Conservation (phyloP, 2,888 invertebrate species). For the Eupithecia exiguata region DNA sequence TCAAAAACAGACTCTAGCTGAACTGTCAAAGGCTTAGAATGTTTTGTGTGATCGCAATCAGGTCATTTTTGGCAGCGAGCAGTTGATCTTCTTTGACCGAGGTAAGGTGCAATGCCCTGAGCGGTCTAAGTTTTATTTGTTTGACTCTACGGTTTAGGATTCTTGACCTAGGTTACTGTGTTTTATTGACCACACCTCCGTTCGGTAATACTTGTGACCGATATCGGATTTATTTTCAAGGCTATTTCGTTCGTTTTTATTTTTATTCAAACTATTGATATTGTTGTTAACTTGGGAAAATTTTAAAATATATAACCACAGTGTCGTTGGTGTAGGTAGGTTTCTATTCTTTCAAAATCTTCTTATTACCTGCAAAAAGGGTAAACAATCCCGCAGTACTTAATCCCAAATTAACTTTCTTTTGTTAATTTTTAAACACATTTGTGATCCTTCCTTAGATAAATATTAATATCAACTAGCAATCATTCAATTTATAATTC, state of each 20-base stretch:
- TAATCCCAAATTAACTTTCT: no score
- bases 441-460: no score
- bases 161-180: constrained; percentile 80
- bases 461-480: no score
- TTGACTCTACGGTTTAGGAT: constrained; percentile 75
- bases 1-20: constrained; percentile 11
- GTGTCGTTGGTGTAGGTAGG: no score
- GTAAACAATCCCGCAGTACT: no score
- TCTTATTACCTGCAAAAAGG: no score
- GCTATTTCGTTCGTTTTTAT: not conserved
- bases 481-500: no score
- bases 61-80: constrained; percentile 60
- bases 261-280: not conserved
- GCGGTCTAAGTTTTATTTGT: constrained; percentile 61
- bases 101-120: constrained; percentile 73
- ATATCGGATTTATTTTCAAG: not conserved
- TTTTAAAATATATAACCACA: no score
- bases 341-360: no score
- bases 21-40: constrained; percentile 38
- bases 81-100: constrained; percentile 67
- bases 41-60: constrained; percentile 60
- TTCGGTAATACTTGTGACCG: constrained; percentile 36
- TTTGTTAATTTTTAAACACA: no score
- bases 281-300: no score
- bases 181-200: constrained; percentile 54